These are phyloP conservation scores for Paelopatides confundens DNA, from an alignment of 53 echinoderm and acorn worm species.

Conservation along the genomic window DNA sequence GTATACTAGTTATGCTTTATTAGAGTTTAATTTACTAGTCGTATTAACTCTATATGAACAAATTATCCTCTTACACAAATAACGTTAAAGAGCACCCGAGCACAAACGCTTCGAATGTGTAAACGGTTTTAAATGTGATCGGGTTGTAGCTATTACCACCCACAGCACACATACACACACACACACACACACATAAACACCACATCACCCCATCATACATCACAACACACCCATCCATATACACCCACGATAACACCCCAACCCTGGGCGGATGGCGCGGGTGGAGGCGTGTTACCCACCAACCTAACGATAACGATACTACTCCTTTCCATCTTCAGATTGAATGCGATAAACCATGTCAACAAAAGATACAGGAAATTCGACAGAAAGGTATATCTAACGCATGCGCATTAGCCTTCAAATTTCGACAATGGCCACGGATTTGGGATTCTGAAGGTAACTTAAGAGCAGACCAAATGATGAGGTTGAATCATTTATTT, in stretches of 20 bases:
- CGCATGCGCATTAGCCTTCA: neutral
- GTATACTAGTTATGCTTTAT: too few species aligned
- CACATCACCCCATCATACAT: neutral
- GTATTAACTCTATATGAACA: too few species aligned
- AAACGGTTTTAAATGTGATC: too few species aligned
- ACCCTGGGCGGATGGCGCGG: too few species aligned
- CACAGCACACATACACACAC: too few species aligned
- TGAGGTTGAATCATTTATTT: slow-evolving; percentile 9
- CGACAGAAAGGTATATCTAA: neutral
- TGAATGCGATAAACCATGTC: neutral
- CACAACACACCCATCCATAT: neutral
- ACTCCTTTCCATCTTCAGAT: neutral
- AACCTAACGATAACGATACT: too few species aligned
- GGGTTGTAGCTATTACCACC: too few species aligned
- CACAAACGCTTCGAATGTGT: too few species aligned
- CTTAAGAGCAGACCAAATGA: neutral
- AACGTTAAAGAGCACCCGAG: too few species aligned
- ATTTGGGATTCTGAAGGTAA: slow-evolving; percentile 1
- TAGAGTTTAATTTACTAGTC: too few species aligned
- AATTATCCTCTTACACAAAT: too few species aligned
- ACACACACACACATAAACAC: neutral
- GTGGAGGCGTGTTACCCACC: too few species aligned
- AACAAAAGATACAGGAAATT: neutral
- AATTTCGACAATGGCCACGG: neutral
- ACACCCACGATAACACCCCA: neutral